Evolutionary conservation across 2,797 vertebrate genomes (phyloP).

Genomic region (Pangasius mekongensis): DNA sequence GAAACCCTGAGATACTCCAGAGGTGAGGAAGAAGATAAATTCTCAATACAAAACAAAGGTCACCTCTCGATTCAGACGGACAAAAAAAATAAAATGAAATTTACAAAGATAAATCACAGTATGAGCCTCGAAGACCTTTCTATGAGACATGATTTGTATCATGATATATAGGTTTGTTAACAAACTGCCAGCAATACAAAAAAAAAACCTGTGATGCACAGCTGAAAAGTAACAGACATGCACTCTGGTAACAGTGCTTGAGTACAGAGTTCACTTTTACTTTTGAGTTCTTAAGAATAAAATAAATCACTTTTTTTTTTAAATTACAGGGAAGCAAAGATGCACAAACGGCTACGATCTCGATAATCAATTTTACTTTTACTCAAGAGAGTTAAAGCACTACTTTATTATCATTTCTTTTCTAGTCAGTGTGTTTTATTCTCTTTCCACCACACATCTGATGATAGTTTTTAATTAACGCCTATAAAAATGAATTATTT

Average conservation of each 20-base stretch:
- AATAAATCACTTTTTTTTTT: background rate
- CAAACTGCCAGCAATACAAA: background rate
- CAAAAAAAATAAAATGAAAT: background rate
- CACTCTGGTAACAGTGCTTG: background rate
- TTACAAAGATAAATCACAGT: background rate
- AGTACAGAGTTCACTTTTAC: background rate
- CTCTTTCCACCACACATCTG: too few species aligned
- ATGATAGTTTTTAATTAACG: background rate
- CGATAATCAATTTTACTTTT: background rate
- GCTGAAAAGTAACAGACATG: background rate
- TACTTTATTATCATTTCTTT: background rate
- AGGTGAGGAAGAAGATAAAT: background rate
- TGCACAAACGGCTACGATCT: background rate
- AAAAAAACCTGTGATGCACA: background rate
- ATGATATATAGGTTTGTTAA: background rate
- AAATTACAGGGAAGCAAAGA: background rate
- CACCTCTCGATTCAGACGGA: background rate
- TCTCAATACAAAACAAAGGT: background rate
- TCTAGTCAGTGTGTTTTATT: background rate
- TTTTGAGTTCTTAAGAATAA: background rate
- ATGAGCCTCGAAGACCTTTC: background rate
- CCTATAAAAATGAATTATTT: too few species aligned
- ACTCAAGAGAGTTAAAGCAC: background rate
- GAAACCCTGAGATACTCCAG: slow-evolving; percentile 15
- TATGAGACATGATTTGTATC: background rate